Evolutionary conservation across 1,140 invertebrate species (phyloP).

Genomic region (Eupristina koningsbergeri): DNA sequence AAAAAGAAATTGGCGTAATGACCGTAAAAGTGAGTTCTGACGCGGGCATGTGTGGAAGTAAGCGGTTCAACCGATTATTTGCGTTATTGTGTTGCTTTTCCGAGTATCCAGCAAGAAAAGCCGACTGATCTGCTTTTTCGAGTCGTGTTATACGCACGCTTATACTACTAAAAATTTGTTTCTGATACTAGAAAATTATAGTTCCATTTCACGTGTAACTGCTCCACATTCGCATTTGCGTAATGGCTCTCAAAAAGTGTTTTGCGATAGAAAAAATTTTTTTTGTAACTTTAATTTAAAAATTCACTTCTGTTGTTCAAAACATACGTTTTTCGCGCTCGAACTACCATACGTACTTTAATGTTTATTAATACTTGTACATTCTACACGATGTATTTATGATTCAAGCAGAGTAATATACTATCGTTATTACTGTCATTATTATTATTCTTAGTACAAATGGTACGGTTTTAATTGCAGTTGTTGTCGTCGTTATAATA

Average conservation of each 20-base stretch:
- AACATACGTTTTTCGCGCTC: neutral
- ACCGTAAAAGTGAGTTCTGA: conserved; percentile 20
- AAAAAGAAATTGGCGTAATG: conserved; percentile 21
- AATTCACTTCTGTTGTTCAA: neutral
- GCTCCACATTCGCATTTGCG: neutral
- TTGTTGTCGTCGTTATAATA: neutral
- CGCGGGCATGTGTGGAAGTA: conserved; percentile 21
- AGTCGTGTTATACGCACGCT: conserved; percentile 47
- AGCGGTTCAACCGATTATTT: conserved; percentile 30
- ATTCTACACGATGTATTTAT: neutral
- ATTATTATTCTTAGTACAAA: neutral
- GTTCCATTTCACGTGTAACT: neutral
- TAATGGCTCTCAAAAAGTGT: neutral
- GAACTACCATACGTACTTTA: neutral
- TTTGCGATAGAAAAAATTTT: neutral
- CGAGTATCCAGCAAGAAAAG: neutral
- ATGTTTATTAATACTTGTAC: neutral
- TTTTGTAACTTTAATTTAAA: neutral
- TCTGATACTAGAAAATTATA: neutral
- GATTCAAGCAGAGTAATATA: neutral
- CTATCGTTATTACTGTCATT: neutral
- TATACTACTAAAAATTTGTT: conserved; percentile 38
- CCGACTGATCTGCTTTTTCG: neutral
- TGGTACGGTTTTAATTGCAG: neutral
- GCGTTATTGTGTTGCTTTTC: conserved; percentile 10